Evolutionary conservation across 2,888 invertebrate genomes (phyloP).

Genomic region (Pteria penguin): DNA sequence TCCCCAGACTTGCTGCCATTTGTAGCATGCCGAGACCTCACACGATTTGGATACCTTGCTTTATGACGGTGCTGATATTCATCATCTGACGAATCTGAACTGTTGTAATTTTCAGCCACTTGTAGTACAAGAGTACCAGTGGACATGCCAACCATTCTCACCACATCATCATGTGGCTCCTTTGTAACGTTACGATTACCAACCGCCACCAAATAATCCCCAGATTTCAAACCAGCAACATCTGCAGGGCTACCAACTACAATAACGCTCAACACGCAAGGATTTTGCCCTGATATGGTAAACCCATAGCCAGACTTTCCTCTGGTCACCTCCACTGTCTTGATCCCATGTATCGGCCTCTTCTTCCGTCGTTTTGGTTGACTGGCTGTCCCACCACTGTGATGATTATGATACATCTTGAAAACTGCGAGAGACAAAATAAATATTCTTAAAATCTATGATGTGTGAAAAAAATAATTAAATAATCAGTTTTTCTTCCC

Average conservation of each 20-base stretch:
- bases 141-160: constrained; percentile 92
- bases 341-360: constrained; percentile 87
- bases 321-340: constrained; percentile 91
- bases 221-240: constrained; percentile 92
- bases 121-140: constrained; percentile 83
- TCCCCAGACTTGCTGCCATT: constrained; percentile 53
- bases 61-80: constrained; percentile 77
- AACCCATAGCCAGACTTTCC: constrained; percentile 97
- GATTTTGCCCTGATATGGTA: constrained; percentile 97
- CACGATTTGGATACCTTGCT: constrained; percentile 76
- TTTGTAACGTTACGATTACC: constrained; percentile 94
- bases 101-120: constrained; percentile 84
- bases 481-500: too few relatives aligned
- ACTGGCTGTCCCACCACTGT: constrained; percentile 27
- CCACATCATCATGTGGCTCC: constrained; percentile 95
- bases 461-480: neutral
- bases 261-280: constrained; percentile 96
- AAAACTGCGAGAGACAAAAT: constrained; percentile 44
- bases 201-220: constrained; percentile 94
- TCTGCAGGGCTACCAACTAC: constrained; percentile 94
- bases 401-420: constrained; percentile 53
- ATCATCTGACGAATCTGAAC: constrained; percentile 91
- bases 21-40: constrained; percentile 40
- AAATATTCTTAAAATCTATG: neutral
- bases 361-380: constrained; percentile 85